Conservation (phyloP, 2,797 vertebrate species). For the Fistularia commersonii region DNA sequence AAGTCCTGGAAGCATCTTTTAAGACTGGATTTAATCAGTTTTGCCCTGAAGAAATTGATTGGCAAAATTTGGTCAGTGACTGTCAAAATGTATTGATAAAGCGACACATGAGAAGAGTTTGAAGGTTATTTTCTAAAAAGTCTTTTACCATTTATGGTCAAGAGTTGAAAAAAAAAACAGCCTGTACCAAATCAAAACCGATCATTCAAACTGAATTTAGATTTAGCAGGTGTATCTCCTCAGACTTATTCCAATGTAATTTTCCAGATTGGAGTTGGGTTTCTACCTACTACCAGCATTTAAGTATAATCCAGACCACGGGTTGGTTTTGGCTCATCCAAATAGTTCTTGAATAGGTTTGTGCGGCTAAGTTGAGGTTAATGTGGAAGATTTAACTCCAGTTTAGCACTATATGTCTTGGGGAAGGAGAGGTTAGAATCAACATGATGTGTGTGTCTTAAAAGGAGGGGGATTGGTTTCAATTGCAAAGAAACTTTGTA, state of each 20-base stretch:
- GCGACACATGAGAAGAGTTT: conserved; percentile 3
- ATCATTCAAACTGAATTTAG: conserved; percentile 24
- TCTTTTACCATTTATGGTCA: conserved; percentile 1
- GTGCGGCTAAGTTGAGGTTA: conserved; percentile 19
- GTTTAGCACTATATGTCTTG: conserved; percentile 12
- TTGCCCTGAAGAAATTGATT: neutral
- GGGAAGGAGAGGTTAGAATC: conserved; percentile 9
- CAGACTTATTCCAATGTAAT: neutral
- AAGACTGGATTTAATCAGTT: neutral
- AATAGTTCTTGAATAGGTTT: conserved; percentile 22
- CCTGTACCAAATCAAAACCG: conserved; percentile 15
- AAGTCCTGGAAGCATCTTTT: neutral
- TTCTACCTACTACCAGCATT: conserved; percentile 19
- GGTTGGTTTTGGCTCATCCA: conserved; percentile 31
- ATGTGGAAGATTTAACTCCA: conserved; percentile 16
- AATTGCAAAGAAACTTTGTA: conserved; percentile 1
- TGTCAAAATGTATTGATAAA: conserved; percentile 6
- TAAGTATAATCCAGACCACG: conserved; percentile 18
- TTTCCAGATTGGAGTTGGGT: conserved; percentile 15
- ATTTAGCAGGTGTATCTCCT: conserved; percentile 10
- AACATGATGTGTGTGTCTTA: neutral
- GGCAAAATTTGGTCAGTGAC: neutral
- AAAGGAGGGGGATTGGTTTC: neutral
- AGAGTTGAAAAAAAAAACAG: conserved; percentile 23
- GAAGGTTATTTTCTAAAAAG: neutral